Base-by-base conservation (phyloP, 2,888 invertebrate species). In the Ashinkailepas kermadecensis region DNA sequence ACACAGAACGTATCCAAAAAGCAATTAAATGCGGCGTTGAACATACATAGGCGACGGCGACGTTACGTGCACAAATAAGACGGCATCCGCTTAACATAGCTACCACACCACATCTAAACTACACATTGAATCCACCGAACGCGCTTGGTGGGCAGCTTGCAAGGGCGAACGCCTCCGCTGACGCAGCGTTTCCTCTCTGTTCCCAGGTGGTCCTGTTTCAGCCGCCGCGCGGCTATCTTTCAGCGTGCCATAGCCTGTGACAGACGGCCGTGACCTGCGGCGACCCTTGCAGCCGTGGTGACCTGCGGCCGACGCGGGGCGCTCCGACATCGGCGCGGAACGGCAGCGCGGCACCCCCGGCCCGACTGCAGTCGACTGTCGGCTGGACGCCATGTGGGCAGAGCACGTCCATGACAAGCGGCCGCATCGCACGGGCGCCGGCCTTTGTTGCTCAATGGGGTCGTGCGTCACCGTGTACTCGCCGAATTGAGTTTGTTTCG, bases 371-470 rank as follows among this genome's bases (percentile, higher is more conserved):
- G 39, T 39, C 39, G 39, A 39, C 39, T 39, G 39, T 39, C 39
- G 39, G 39, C 39, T 4, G 39, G 39, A 39, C 62, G 62, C 18
- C 62, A 13, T 13, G 64, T n/a, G 64, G 9, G n/a, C n/a, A 21
- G n/a, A n/a, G 18, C 15, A 62, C 62, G 18, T 18, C 62, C 62
- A 18, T 15, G 15, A 15, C 62, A 39, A 18, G 13, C 13, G 39
- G 39, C 70, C 39, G 12, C 70, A 39, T 15, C 9, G 15, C 23
- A 18, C 21, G 70, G 54, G 11, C 54, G 56, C 74, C 18, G 21
- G 18, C 56, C 74, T 56, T 74, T 74, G 74, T 74, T 74, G 74
- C 74, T 74, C 74, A 74, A 74, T 74, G 54, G 56, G 74, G 74
- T 54, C 9, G 3, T 21, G 74, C 54, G 74, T 70, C 70, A 70